Evolutionary conservation across 2,888 invertebrate species (phyloP).

Genomic region (Bhutanitis thaidina): DNA sequence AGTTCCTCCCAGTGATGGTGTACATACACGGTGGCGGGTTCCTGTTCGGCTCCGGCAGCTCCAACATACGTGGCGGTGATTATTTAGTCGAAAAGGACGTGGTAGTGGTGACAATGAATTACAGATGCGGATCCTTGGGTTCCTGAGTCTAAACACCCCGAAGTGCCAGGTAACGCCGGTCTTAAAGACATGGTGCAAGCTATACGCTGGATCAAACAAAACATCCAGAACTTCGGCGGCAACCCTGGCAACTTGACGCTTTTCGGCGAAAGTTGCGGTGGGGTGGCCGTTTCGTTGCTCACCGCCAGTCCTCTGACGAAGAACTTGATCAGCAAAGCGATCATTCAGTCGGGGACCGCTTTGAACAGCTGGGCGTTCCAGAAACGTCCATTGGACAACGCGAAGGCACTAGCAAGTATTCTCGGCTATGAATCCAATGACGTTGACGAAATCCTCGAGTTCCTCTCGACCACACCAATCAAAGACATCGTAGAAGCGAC

Average conservation of each 20-base stretch:
- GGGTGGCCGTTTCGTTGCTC: slow-evolving; percentile 42
- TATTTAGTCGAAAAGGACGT: slow-evolving; percentile 79
- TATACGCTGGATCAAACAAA: slow-evolving; percentile 61
- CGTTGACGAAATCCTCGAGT: slow-evolving; percentile 57
- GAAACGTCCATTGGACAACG: slow-evolving; percentile 53
- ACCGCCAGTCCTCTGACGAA: slow-evolving; percentile 62
- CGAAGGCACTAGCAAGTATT: slow-evolving; percentile 43
- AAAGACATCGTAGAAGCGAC: slow-evolving; percentile 56
- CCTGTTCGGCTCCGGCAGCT: slow-evolving; percentile 72
- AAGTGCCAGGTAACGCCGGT: slow-evolving; percentile 70
- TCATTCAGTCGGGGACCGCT: slow-evolving; percentile 61
- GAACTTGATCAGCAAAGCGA: slow-evolving; percentile 54
- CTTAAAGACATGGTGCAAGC: slow-evolving; percentile 64
- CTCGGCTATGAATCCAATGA: slow-evolving; percentile 57
- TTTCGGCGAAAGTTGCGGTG: slow-evolving; percentile 66
- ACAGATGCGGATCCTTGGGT: slow-evolving; percentile 72
- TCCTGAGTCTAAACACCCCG: slow-evolving; percentile 65
- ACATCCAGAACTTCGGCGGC: slow-evolving; percentile 65
- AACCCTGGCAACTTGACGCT: slow-evolving; percentile 63
- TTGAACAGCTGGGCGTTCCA: slow-evolving; percentile 45
- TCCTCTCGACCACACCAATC: slow-evolving; percentile 51
- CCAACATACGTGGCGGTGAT: slow-evolving; percentile 68
- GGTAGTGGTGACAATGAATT: slow-evolving; percentile 78
- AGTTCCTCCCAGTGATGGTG: slow-evolving; percentile 77
- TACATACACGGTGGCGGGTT: slow-evolving; percentile 80